Base-by-base conservation (phyloP, 2,113 vertebrate genomes). In the Rallus limicola region DNA sequence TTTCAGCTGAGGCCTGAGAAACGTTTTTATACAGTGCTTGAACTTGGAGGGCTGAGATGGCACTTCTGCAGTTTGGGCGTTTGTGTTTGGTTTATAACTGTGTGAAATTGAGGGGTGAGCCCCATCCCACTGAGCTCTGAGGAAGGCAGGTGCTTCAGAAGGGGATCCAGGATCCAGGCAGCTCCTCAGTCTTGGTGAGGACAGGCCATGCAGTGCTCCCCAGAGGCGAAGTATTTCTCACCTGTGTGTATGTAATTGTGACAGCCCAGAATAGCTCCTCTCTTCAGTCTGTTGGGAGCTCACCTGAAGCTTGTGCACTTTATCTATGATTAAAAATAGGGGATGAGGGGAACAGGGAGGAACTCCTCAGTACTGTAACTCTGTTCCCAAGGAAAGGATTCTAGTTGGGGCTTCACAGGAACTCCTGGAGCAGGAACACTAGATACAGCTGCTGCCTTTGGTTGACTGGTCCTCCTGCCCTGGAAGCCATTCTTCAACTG, bases 51-150 rank as follows among this genome's bases (percentile, higher is more conserved):
- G 15, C 26, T 38, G 76, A 55, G 40, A 36, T 11, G 6, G 13
- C 4, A 6, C 52, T 29, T 42, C 11, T 21, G 55, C 23, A 11
- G 29, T 18, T 31, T 25, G 50, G 24, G 50, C 26, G 16, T 55
- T 55, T 26, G 52, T 28, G 26, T 55, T 53, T 53, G 50, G 50
- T 25, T 21, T 53, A 56, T 31, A 69, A n/a, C 4, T 2, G 23
- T 34, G 31, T 55, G 90, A 36, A 60, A 42, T 3, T 9, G 60
- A 5, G 17, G 20, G 19, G 36, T 23, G 48, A 78, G 68, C 23
- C 50, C 20, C 0, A 0, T 60, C 50, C 52, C 1, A 2, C 60
- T 28, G 24, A 10, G 19, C 24, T 26, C 21, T 0, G 3, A 55
- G 64, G n/a, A 42, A n/a, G 36, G 55, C 0, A 44, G 56, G 16